A percentile compares a stretch with the other conserved stretches of the same genome.
These are phyloP conservation scores for Andrena cerasifolii DNA, from an alignment of 1,140 invertebrate species.

Conservation along the genomic window DNA sequence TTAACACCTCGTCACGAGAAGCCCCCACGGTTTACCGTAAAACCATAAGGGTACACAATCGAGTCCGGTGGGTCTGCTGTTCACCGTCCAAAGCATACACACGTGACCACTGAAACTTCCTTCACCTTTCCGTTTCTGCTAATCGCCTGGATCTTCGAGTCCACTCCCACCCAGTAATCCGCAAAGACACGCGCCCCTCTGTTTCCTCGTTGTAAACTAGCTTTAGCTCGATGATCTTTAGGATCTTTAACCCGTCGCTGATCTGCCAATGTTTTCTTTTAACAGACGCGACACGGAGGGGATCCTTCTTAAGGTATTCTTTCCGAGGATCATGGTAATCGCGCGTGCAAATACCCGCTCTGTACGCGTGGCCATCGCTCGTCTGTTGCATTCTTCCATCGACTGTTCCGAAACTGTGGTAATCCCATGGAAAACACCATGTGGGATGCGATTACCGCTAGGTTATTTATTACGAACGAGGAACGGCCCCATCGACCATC, in stretches of 20 bases:
- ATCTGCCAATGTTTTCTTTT: background rate
- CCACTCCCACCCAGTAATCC: background rate
- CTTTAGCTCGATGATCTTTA: no score
- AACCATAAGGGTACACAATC: slow-evolving; percentile 70
- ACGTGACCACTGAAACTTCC: slow-evolving; percentile 12
- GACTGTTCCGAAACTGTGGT: slow-evolving; percentile 23
- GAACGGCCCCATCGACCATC: slow-evolving; percentile 55
- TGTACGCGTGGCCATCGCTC: slow-evolving; percentile 5
- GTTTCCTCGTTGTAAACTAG: no score
- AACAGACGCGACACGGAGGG: background rate
- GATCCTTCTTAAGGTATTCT: no score
- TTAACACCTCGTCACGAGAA: slow-evolving; percentile 70
- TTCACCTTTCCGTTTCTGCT: background rate
- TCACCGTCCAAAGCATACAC: slow-evolving; percentile 36
- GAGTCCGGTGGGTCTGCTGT: slow-evolving; percentile 60
- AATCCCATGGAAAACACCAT: slow-evolving; percentile 68
- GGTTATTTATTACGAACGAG: slow-evolving; percentile 68
- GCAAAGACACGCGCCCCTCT: background rate
- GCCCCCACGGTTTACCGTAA: slow-evolving; percentile 63
- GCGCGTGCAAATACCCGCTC: background rate
- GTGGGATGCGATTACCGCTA: slow-evolving; percentile 64
- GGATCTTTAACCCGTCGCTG: background rate
- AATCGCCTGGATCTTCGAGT: background rate
- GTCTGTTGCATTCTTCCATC: background rate
- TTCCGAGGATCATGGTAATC: background rate